Evolutionary conservation across 2,888 invertebrate genomes (phyloP).

Genomic region (Sisyra nigra): DNA sequence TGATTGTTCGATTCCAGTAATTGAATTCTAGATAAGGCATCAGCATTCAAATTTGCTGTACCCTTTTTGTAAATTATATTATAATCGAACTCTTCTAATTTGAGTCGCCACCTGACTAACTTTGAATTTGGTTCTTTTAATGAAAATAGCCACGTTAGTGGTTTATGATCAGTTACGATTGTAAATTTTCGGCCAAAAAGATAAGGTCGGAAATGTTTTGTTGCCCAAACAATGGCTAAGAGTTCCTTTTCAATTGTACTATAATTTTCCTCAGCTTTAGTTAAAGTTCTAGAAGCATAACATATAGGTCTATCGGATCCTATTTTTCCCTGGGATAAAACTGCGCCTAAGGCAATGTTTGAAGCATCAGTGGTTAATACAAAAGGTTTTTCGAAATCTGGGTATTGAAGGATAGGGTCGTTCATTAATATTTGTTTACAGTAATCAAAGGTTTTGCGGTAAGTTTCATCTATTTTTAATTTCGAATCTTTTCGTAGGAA

Average conservation of each 20-base stretch:
- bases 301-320: constrained; percentile 16
- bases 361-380: constrained; percentile 17
- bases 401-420: constrained; percentile 13
- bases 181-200: constrained; percentile 15
- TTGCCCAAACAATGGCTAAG: constrained; percentile 11
- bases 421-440: constrained; percentile 5
- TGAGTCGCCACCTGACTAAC: constrained; percentile 17
- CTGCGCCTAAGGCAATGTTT: constrained; percentile 15
- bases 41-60: too few relatives aligned
- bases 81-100: too few relatives aligned
- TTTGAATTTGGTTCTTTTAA: too few relatives aligned
- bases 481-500: constrained; percentile 5
- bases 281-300: constrained; percentile 16
- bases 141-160: too few relatives aligned
- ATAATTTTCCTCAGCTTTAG: constrained; percentile 12
- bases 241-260: constrained; percentile 11
- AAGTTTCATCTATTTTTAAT: not conserved
- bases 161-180: constrained; percentile 19
- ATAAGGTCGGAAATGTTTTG: constrained; percentile 12
- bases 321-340: constrained; percentile 14
- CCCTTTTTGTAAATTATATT: too few relatives aligned
- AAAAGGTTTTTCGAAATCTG: constrained; percentile 17
- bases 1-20: constrained; percentile 11
- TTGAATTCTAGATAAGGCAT: constrained; percentile 18
- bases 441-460: not conserved